Percentiles rank a stretch among this genome's conserved stretches.
Conservation (phyloP, 2,113 vertebrate species). For the Psilopsiagon aymara region DNA sequence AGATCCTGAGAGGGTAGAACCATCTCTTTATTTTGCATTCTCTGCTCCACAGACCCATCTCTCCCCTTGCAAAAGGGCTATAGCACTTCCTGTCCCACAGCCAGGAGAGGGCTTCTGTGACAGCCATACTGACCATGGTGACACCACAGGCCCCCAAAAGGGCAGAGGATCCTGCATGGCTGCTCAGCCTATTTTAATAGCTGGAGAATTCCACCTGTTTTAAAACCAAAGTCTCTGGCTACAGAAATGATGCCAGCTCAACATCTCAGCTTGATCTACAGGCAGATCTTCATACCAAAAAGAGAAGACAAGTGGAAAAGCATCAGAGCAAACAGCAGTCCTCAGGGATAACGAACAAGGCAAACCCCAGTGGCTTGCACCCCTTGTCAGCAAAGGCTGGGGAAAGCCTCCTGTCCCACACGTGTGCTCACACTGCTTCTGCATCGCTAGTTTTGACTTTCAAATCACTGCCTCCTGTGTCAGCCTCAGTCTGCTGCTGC, state of each 20-base stretch:
- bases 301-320: conserved; percentile 10
- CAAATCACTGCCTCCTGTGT: conserved; percentile 1
- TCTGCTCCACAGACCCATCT: not conserved
- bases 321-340: conserved; percentile 10
- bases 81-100: not conserved
- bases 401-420: not conserved
- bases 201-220: not conserved
- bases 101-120: not conserved
- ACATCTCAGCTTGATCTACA: not conserved
- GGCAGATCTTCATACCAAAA: not conserved
- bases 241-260: not conserved
- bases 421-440: not conserved
- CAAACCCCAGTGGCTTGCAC: not conserved
- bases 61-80: not conserved
- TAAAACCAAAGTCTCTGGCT: not conserved
- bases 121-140: rapidly evolving
- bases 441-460: not conserved
- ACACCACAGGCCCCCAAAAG: not conserved
- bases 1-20: not conserved
- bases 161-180: not conserved
- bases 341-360: not conserved
- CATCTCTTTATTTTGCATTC: not conserved
- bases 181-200: not conserved
- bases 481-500: not conserved
- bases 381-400: not conserved